Conservation (phyloP, 2,888 invertebrate genomes). For the Leucania comma region DNA sequence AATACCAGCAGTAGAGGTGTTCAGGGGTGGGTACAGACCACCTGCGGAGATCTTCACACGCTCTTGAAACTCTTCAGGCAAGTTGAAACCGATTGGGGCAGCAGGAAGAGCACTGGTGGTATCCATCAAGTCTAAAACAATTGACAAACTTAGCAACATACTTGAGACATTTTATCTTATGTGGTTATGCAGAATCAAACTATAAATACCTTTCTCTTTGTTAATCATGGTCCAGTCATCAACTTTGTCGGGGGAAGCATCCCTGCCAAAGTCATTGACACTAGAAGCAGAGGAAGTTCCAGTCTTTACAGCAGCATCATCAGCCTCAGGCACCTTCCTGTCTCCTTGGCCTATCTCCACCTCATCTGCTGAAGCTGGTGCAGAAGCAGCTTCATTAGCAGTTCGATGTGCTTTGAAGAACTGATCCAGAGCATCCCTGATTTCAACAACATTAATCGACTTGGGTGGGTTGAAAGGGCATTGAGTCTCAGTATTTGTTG, state of each 20-base stretch:
- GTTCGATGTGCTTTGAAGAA: conserved; percentile 9
- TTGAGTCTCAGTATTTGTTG: conserved; percentile 39
- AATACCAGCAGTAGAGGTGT: conserved; percentile 82
- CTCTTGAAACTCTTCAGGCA: conserved; percentile 80
- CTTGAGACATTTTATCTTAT: background rate
- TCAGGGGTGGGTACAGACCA: conserved; percentile 81
- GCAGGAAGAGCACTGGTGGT: conserved; percentile 60
- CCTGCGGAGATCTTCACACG: conserved; percentile 73
- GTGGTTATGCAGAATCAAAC: background rate
- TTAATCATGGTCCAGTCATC: conserved; percentile 86
- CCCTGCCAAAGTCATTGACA: conserved; percentile 63
- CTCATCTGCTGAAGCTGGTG: conserved; percentile 54
- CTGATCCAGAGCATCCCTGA: conserved; percentile 15
- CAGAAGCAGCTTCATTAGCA: conserved; percentile 37
- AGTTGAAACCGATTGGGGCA: conserved; percentile 77
- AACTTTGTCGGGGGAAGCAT: conserved; percentile 76
- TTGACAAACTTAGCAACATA: background rate
- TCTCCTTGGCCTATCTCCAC: conserved; percentile 73
- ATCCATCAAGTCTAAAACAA: conserved; percentile 78
- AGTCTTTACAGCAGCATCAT: conserved; percentile 50
- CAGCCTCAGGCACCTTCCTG: conserved; percentile 62
- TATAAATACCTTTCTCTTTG: conserved; percentile 79
- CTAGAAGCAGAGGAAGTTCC: conserved; percentile 61
- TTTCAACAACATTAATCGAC: conserved; percentile 15
- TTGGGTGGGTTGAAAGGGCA: conserved; percentile 31